Evolutionary conservation across 2,113 vertebrate species (phyloP), one percentile per base, ranked within the genome.

Genomic region (Athene noctua): DNA sequence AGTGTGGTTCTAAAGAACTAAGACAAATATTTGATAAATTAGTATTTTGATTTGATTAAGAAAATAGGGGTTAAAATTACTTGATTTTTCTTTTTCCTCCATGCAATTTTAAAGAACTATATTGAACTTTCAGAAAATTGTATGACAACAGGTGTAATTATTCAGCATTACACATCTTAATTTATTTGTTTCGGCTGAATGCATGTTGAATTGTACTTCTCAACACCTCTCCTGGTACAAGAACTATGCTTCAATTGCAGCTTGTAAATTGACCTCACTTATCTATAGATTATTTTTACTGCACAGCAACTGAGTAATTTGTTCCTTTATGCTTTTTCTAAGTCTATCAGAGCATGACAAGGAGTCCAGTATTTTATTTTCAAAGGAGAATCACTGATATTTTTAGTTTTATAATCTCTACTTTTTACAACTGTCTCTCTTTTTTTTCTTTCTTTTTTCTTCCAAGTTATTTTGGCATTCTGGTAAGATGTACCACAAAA

Each of bases 61-160:
- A 68, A 90, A 72, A 47, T 23, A 84, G 57, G 38, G 21, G 5
- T 61, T 78, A 82, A 92, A 79, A 44, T 62, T 8, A 94, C 34
- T 96, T 95, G 36, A 5, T 65, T 51, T 78, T 88, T 42, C 65
- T 49, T 13, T 3, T 4, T 4, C 8, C 0, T 0, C 30, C 3
- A 20, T 58, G 30, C 63, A 87, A 80, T 93, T 89, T 95, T 92
- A 57, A 94, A 97, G 52, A 6, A 59, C 32, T 78, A 22, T 51
- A 77, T 20, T 57, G 30, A 67, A 65, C 54, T 94, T 81, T 66
- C 77, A 91, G 92, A 42, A 47, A 58, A 13, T 73, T 10, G 2
- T 54, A 32, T 58, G 19, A 90, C 96, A 98, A 97, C 94, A 97
- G 88, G 88, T 97, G 68, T 95, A 92, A 88, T 96, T 96, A 94